Evolutionary conservation across 2,888 invertebrate genomes (phyloP).

Genomic region (Mycalesis mineus): DNA sequence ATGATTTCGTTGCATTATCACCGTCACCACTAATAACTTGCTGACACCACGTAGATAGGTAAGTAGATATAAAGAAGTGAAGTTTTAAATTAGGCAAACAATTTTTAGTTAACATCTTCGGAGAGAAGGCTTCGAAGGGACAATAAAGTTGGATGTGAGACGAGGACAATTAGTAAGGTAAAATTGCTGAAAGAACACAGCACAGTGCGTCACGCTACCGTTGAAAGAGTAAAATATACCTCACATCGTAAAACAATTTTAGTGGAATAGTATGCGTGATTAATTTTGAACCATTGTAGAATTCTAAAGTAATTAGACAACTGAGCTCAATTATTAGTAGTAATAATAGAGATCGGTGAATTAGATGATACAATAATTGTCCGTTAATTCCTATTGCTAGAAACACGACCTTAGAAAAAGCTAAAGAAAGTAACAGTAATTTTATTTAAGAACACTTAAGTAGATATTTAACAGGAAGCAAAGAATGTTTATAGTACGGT

Average conservation of each 20-base stretch:
- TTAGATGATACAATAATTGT: not conserved
- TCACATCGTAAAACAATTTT: not conserved
- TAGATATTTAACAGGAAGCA: not conserved
- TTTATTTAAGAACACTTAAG: not conserved
- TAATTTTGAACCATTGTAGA: not conserved
- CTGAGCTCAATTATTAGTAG: too few species aligned
- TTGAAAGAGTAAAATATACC: not conserved
- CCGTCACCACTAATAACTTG: slow-evolving; percentile 17
- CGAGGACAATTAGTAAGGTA: slow-evolving; percentile 74
- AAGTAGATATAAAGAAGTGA: slow-evolving; percentile 35
- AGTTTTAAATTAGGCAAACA: slow-evolving; percentile 60
- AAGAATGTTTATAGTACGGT: too few species aligned
- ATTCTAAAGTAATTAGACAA: not conserved
- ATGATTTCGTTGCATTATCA: slow-evolving; percentile 3
- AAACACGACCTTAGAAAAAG: slow-evolving; percentile 1
- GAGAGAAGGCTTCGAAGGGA: slow-evolving; percentile 73
- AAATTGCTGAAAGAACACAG: slow-evolving; percentile 54
- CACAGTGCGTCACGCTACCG: slow-evolving; percentile 56
- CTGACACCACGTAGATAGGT: slow-evolving; percentile 37
- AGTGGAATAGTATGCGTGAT: not conserved
- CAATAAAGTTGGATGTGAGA: slow-evolving; percentile 74
- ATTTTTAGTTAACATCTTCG: slow-evolving; percentile 74
- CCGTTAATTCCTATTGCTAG: not conserved
- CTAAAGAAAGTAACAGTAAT: not conserved
- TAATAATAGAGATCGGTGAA: too few species aligned